Base-by-base conservation (phyloP, 2,113 vertebrate species). In the Genyomyrus donnyi region DNA sequence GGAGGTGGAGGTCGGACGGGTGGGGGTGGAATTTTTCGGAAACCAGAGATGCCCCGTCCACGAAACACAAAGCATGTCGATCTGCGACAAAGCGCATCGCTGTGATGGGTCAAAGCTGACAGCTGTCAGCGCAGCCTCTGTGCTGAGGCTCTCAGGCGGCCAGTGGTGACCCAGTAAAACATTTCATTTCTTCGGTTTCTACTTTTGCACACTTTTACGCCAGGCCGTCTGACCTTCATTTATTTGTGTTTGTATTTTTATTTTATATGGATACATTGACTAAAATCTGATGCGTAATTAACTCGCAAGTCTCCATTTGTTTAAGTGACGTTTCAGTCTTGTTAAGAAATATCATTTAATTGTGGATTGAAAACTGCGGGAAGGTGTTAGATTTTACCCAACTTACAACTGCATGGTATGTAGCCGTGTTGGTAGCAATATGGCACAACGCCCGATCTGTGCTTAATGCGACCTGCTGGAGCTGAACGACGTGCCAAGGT, bases 31-130 rank as follows among this genome's bases (percentile, higher is more conserved):
- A 90, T 88, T 62, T 85, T 88, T 89, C 88, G 13, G 91, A 93
- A 94, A 94, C 90, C 85, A 83, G 93, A 95, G 92, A 90, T 66
- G 66, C 49, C 83, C 53, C 89, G 53, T 90, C 48, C 84, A 15
- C 39, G 89, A 17, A 21, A 88, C 89, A 93, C 91, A 92, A 92
- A 90, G 89, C 90, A 91, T 85, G 2, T 3, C 74, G 90, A 49
- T 89, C 91, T 89, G 90, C 91, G 92, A 90, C 89, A 19, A 88
- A 91, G 90, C 90, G 88, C 90, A 91, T 91, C 93, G 91, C 91
- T 90, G 88, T 91, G 91, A 90, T 89, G 89, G 90, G 90, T 49
- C 89, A 91, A 46, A n/a, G 42, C 80, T 91, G 89, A 92, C 91
- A 88, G 86, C 91, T 92, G 90, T 92, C 91, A 90, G 88, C 24